Evolutionary conservation across 2,113 vertebrate species (phyloP).

Genomic region (Ellobius talpinus): DNA sequence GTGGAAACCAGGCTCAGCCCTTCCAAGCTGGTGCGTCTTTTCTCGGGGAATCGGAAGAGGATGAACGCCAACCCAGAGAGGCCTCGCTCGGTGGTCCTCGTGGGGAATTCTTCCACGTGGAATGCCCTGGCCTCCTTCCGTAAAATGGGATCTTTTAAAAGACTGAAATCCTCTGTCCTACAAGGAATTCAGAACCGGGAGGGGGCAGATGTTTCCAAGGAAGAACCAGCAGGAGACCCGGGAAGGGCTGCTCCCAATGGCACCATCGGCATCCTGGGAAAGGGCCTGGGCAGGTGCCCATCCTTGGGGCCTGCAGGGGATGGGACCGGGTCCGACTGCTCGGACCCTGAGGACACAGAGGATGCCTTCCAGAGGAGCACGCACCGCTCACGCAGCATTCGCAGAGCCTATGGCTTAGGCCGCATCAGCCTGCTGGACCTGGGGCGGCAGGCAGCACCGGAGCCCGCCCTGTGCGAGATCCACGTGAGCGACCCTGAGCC

Average conservation of each 20-base stretch:
- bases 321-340: conserved; percentile 87
- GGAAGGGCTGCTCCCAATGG: conserved; percentile 85
- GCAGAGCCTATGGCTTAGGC: conserved; percentile 94
- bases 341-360: conserved; percentile 80
- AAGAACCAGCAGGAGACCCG: conserved; percentile 57
- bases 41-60: conserved; percentile 90
- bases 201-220: conserved; percentile 80
- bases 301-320: conserved; percentile 70
- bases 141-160: conserved; percentile 95
- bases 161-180: conserved; percentile 93
- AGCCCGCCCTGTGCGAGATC: conserved; percentile 79
- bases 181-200: conserved; percentile 94
- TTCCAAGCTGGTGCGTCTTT: conserved; percentile 92
- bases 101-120: conserved; percentile 89
- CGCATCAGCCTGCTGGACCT: conserved; percentile 91
- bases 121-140: conserved; percentile 92
- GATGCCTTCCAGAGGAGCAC: conserved; percentile 91
- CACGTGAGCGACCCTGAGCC: conserved; percentile 83
- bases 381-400: conserved; percentile 93
- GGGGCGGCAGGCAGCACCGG: conserved; percentile 59
- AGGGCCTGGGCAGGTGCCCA: neutral
- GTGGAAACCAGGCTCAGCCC: conserved; percentile 88
- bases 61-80: conserved; percentile 81
- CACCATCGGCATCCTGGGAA: conserved; percentile 12
- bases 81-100: conserved; percentile 85